phyloP scores from a whole-genome alignment of 1,140 invertebrate species.

The Meloidogyne hapla region DNA sequence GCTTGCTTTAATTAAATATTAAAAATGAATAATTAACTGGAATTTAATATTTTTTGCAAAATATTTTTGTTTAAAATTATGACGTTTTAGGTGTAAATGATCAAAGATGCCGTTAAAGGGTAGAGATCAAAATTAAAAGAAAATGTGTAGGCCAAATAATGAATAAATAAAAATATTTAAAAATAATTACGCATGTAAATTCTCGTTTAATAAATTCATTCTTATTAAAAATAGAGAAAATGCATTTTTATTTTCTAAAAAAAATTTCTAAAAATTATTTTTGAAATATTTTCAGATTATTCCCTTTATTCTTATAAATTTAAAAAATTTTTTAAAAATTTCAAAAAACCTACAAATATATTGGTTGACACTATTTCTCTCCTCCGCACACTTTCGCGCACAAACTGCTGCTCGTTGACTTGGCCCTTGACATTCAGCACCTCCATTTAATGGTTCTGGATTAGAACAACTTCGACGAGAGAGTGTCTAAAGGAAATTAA shows the following conservation, averaged over 20 bases:
- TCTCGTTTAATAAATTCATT: background rate
- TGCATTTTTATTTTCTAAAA: too few relatives aligned
- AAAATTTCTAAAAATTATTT: too few relatives aligned
- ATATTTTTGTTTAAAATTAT: background rate
- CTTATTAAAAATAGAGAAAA: too few relatives aligned
- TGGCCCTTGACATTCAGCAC: conserved; percentile 56
- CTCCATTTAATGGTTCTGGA: conserved; percentile 58
- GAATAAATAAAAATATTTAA: too few relatives aligned
- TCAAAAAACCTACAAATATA: conserved; percentile 29
- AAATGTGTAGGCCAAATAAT: background rate
- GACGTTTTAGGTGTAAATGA: background rate
- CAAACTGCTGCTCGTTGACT: conserved; percentile 55
- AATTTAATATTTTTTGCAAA: background rate
- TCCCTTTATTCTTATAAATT: background rate
- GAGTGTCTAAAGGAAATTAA: conserved; percentile 6
- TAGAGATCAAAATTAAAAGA: conserved; percentile 1
- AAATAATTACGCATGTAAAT: too few relatives aligned
- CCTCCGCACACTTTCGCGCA: conserved; percentile 42
- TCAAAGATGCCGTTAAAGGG: conserved; percentile 18
- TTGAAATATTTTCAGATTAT: background rate
- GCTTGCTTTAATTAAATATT: conserved; percentile 49
- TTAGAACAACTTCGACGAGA: conserved; percentile 45
- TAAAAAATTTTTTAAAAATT: background rate
- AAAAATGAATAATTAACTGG: conserved; percentile 22
- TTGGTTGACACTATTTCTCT: conserved; percentile 55